A percentile compares a stretch with the other conserved stretches of the same genome.
phyloP scores from a whole-genome alignment of 1,140 invertebrate genomes.

The Drosophila sp. region DNA sequence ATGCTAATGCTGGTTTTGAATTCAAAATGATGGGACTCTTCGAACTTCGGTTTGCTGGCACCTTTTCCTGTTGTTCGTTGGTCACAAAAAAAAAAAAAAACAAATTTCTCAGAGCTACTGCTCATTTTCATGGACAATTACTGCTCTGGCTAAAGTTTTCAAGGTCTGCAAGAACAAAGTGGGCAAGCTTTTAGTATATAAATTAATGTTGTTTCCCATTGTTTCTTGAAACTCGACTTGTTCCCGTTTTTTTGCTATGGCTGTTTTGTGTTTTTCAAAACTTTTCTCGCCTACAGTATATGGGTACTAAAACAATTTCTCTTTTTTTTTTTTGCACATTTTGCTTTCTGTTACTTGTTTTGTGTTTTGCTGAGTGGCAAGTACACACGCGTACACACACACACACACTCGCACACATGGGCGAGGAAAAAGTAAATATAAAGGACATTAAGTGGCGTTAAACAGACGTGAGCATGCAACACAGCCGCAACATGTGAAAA shows the following conservation, averaged over 20 bases:
- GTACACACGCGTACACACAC: constrained; percentile 43
- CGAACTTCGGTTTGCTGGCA: background rate
- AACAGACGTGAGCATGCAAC: constrained; percentile 64
- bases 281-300: constrained; percentile 38
- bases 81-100: background rate
- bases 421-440: constrained; percentile 63
- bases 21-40: constrained; percentile 1
- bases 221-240: constrained; percentile 34
- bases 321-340: constrained; percentile 36
- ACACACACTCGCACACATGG: constrained; percentile 26
- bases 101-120: background rate
- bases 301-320: constrained; percentile 38
- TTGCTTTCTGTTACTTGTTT: constrained; percentile 9
- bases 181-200: constrained; percentile 47
- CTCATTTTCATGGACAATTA: constrained; percentile 48
- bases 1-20: constrained; percentile 7
- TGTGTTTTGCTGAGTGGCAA: constrained; percentile 39
- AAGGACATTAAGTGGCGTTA: constrained; percentile 78
- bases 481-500: constrained; percentile 49
- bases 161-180: constrained; percentile 28
- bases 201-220: constrained; percentile 64
- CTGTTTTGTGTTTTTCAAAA: constrained; percentile 18
- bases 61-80: constrained; percentile 10
- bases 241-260: constrained; percentile 35
- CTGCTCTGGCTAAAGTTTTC: constrained; percentile 46